Conservation (phyloP, 2,888 invertebrate species). For the Coleophora deauratella region DNA sequence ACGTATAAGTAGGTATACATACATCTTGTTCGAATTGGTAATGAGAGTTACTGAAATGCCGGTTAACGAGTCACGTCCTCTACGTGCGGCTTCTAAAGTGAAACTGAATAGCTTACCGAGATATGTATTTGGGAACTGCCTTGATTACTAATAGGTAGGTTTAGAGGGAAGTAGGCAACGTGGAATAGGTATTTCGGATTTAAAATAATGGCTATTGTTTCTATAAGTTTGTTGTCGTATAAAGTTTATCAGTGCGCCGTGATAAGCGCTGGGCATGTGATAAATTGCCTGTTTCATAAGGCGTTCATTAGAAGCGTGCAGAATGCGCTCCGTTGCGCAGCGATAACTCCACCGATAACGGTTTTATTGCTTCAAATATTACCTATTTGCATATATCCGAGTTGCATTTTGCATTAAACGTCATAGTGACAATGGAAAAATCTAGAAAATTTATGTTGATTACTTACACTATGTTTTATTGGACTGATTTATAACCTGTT, state of each 20-base stretch:
- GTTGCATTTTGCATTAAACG: slow-evolving; percentile 35
- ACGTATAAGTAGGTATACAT: no score
- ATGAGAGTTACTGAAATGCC: slow-evolving; percentile 57
- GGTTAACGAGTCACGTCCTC: slow-evolving; percentile 43
- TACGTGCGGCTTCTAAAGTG: slow-evolving; percentile 42
- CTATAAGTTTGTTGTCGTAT: slow-evolving; percentile 56
- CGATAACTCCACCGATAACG: slow-evolving; percentile 65
- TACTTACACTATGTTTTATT: slow-evolving; percentile 16
- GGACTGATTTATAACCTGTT: slow-evolving; percentile 7
- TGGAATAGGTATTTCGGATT: neutral
- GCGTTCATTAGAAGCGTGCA: slow-evolving; percentile 72
- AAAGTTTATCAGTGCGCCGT: slow-evolving; percentile 61
- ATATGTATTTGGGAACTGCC: slow-evolving; percentile 30
- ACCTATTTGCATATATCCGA: slow-evolving; percentile 53
- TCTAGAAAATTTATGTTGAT: slow-evolving; percentile 18
- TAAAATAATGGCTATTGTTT: slow-evolving; percentile 46
- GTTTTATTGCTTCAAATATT: slow-evolving; percentile 69
- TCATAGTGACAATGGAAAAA: slow-evolving; percentile 29
- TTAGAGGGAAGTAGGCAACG: neutral
- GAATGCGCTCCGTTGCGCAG: slow-evolving; percentile 67
- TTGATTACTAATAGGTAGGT: slow-evolving; percentile 25
- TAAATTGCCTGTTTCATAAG: slow-evolving; percentile 73
- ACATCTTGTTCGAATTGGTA: slow-evolving; percentile 57
- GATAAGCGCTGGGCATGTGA: slow-evolving; percentile 63
- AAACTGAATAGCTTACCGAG: slow-evolving; percentile 47